phyloP scores from a whole-genome alignment of 2,888 invertebrate genomes.

The Idaea straminata region DNA sequence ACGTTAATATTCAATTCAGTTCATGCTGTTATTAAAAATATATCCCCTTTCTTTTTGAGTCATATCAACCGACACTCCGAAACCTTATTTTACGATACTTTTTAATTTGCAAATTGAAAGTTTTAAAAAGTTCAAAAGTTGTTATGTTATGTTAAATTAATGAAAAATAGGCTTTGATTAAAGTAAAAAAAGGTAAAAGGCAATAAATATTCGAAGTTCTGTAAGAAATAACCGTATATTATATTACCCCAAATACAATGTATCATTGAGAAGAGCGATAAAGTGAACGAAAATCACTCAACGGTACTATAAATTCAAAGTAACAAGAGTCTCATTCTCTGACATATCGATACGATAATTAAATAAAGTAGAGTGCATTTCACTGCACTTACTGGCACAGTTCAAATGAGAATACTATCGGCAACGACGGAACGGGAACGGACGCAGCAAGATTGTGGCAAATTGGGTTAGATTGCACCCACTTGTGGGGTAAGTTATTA shows the following conservation, averaged over 20 bases:
- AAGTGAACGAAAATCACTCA: background rate
- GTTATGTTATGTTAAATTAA: no score
- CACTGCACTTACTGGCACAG: slow-evolving; percentile 44
- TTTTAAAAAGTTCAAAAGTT: no score
- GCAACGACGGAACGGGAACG: slow-evolving; percentile 51
- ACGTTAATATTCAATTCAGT: background rate
- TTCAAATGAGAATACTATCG: slow-evolving; percentile 52
- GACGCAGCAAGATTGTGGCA: slow-evolving; percentile 57
- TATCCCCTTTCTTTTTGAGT: no score
- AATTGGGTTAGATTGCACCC: slow-evolving; percentile 67
- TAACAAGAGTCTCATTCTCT: slow-evolving; percentile 7
- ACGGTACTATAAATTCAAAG: background rate
- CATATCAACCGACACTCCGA: no score
- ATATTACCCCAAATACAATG: background rate
- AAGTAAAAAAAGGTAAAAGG: no score
- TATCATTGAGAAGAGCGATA: background rate
- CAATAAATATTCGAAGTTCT: background rate
- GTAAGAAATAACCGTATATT: background rate
- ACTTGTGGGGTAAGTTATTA: slow-evolving; percentile 50
- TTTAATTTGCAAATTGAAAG: no score
- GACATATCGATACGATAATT: slow-evolving; percentile 17
- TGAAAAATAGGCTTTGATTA: no score
- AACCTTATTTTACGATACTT: no score
- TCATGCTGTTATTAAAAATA: background rate
- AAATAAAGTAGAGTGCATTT: slow-evolving; percentile 22